A percentile compares a stretch with the other conserved stretches of the same genome.
phyloP scores from a whole-genome alignment of 2,888 invertebrate genomes.

The Poecilus cupreus region DNA sequence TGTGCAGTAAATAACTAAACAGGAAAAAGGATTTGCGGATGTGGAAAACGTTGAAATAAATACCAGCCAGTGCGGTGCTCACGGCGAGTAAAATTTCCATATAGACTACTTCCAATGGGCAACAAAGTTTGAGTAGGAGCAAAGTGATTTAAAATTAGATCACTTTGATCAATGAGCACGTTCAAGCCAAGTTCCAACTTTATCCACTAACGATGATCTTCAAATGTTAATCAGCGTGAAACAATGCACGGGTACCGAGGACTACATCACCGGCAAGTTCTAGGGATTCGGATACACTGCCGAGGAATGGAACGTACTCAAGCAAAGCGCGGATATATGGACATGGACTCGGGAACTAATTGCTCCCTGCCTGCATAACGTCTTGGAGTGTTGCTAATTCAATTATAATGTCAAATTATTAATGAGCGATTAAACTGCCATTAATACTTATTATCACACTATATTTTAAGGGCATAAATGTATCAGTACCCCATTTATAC shows the following conservation, averaged over 20 bases:
- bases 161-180: constrained; percentile 24
- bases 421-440: not conserved
- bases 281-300: not conserved
- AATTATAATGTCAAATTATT: not conserved
- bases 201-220: constrained; percentile 44
- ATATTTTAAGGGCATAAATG: not conserved
- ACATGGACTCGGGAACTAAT: not conserved
- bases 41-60: not conserved
- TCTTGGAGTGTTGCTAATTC: not conserved
- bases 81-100: not conserved
- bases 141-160: constrained; percentile 9
- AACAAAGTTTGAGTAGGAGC: not conserved
- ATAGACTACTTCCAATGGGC: not conserved
- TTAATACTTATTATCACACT: not conserved
- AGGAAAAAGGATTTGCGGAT: no score
- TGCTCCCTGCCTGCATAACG: not conserved
- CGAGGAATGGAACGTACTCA: not conserved
- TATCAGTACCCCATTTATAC: no score
- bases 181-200: constrained; percentile 23
- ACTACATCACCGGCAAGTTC: not conserved
- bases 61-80: not conserved
- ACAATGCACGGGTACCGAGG: constrained; percentile 16
- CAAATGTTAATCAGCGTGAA: constrained; percentile 46
- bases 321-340: not conserved
- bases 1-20: no score